phyloP scores from a whole-genome alignment of 2,888 invertebrate species.

The Apantesis nais region DNA sequence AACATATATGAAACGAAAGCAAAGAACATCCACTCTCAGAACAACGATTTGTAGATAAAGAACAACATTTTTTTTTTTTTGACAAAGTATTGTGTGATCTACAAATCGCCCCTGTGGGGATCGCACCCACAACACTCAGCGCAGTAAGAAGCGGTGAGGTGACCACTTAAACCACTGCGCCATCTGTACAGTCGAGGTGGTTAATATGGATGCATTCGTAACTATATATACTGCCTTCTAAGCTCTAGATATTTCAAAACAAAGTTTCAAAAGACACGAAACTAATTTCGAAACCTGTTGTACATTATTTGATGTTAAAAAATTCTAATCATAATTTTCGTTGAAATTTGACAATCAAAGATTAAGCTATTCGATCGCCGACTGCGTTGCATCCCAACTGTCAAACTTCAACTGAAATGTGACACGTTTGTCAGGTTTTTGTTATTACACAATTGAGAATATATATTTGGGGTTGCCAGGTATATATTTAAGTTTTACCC shows the following conservation, averaged over 20 bases:
- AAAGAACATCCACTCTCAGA: no score
- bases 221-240: not conserved
- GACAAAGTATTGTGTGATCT: no score
- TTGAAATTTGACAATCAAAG: conserved; percentile 70
- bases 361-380: conserved; percentile 70
- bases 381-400: conserved; percentile 72
- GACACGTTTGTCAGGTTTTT: conserved; percentile 77
- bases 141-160: no score
- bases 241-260: conserved; percentile 12
- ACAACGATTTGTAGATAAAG: no score
- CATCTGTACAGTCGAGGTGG: no score
- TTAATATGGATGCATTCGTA: no score
- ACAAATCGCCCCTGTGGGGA: no score
- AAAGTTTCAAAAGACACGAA: conserved; percentile 50
- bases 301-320: conserved; percentile 39
- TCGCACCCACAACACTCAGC: no score
- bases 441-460: conserved; percentile 39
- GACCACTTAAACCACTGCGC: no score
- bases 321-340: conserved; percentile 68
- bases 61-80: no score
- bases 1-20: no score
- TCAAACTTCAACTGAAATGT: conserved; percentile 79
- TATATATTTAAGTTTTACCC: not conserved
- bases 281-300: conserved; percentile 59
- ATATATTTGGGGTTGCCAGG: conserved; percentile 26